A percentile compares a stretch with the other conserved stretches of the same genome.
Evolutionary conservation across 2,797 vertebrate genomes (phyloP).

Genomic region (Pangasius djambal): DNA sequence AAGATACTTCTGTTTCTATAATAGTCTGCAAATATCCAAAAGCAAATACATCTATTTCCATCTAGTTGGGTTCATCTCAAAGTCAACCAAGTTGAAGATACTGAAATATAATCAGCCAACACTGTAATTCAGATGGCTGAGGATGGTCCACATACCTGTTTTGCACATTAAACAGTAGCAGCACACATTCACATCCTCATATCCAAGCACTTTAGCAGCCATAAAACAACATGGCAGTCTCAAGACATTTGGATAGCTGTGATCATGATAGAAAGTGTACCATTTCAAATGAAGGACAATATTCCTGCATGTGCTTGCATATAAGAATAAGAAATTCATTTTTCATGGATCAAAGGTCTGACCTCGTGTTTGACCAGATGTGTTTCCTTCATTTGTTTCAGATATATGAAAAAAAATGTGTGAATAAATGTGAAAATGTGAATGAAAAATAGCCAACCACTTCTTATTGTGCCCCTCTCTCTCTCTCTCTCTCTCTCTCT

Average conservation of each 20-base stretch:
- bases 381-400: conserved; percentile 52
- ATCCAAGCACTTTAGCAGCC: conserved; percentile 41
- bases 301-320: conserved; percentile 42
- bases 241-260: conserved; percentile 23
- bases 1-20: background rate
- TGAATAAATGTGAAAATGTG: background rate
- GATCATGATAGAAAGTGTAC: conserved; percentile 54
- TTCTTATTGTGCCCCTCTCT: background rate
- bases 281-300: conserved; percentile 44
- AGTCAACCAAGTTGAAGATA: conserved; percentile 7
- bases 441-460: background rate
- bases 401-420: conserved; percentile 52
- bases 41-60: background rate
- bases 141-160: conserved; percentile 24
- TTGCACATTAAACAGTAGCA: conserved; percentile 36
- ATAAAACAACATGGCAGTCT: conserved; percentile 30
- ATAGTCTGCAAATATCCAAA: background rate
- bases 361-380: conserved; percentile 58
- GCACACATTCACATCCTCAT: conserved; percentile 21
- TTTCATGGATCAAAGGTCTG: conserved; percentile 61
- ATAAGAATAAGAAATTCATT: conserved; percentile 49
- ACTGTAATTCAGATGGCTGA: background rate
- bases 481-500: background rate
- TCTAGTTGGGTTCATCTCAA: background rate
- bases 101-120: conserved; percentile 31